phyloP scores from a whole-genome alignment of 2,888 invertebrate species.

The Plebejus argus region DNA sequence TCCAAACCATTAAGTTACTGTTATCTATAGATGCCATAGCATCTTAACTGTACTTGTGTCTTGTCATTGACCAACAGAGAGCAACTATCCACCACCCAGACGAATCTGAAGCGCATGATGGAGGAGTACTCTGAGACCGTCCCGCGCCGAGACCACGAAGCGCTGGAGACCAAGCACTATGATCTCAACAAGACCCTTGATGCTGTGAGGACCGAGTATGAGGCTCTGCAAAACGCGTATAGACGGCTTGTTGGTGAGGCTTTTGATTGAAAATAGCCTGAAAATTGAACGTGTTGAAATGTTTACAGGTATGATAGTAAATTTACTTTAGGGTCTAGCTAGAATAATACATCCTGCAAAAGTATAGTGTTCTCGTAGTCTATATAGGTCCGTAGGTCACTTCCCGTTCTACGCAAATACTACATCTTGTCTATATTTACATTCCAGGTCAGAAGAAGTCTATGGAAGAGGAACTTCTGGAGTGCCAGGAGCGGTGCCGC shows the following conservation, averaged over 20 bases:
- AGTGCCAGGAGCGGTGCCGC: conserved; percentile 66
- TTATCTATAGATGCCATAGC: neutral
- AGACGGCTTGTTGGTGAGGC: conserved; percentile 54
- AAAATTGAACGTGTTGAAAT: no score
- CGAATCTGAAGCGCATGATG: conserved; percentile 59
- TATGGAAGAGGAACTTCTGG: conserved; percentile 64
- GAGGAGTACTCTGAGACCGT: conserved; percentile 73
- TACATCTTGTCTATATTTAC: no score
- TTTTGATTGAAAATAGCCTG: neutral
- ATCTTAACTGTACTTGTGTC: neutral
- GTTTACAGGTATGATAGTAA: no score
- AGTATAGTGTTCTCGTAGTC: no score
- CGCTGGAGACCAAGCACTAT: conserved; percentile 55
- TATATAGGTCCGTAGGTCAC: no score
- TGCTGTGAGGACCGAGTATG: conserved; percentile 50
- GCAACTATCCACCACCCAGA: conserved; percentile 63
- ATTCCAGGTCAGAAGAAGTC: conserved; percentile 56
- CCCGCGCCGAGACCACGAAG: conserved; percentile 66
- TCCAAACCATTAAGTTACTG: no score
- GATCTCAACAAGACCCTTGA: conserved; percentile 51
- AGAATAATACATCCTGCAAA: no score
- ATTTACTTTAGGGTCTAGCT: no score
- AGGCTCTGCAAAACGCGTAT: conserved; percentile 52
- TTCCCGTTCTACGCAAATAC: no score
- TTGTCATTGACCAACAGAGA: conserved; percentile 56